Conservation (phyloP, 1,140 invertebrate species). For the Tenebrio molitor region DNA sequence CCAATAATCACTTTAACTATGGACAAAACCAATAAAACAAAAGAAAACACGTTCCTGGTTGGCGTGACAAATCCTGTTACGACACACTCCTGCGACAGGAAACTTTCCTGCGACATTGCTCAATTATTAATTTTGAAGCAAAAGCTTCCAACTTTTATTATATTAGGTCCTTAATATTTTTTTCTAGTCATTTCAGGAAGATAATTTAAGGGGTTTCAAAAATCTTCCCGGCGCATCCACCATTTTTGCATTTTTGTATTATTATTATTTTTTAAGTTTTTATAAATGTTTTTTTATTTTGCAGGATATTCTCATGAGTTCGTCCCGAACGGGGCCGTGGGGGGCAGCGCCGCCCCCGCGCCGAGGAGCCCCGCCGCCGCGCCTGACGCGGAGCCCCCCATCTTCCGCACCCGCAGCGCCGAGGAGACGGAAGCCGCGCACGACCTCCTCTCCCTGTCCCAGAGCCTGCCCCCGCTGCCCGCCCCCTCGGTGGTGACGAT, state of each 20-base stretch:
- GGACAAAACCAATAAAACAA: constrained; percentile 27
- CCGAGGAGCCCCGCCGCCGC: not conserved
- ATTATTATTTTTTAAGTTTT: too few relatives aligned
- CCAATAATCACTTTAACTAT: constrained; percentile 21
- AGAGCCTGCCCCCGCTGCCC: constrained; percentile 81
- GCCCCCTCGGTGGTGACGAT: constrained; percentile 75
- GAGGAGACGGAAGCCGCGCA: constrained; percentile 89
- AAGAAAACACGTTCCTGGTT: constrained; percentile 20
- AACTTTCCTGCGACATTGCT: not conserved
- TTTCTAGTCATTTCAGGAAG: too few relatives aligned
- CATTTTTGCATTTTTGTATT: too few relatives aligned
- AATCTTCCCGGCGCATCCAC: too few relatives aligned
- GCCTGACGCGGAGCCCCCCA: constrained; percentile 46
- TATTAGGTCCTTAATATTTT: too few relatives aligned
- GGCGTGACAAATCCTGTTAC: constrained; percentile 33
- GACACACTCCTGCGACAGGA: constrained; percentile 18
- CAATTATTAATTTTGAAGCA: constrained; percentile 33
- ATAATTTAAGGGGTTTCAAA: not conserved
- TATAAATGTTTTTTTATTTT: too few relatives aligned
- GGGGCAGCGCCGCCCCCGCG: constrained; percentile 23
- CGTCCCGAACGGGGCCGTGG: constrained; percentile 54
- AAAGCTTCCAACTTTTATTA: too few relatives aligned
- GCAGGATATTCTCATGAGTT: constrained; percentile 63
- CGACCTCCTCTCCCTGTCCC: constrained; percentile 85
- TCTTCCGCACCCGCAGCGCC: constrained; percentile 75